Base-by-base conservation (phyloP, 2,888 invertebrate species). In the Bruchidius siliquastri region DNA sequence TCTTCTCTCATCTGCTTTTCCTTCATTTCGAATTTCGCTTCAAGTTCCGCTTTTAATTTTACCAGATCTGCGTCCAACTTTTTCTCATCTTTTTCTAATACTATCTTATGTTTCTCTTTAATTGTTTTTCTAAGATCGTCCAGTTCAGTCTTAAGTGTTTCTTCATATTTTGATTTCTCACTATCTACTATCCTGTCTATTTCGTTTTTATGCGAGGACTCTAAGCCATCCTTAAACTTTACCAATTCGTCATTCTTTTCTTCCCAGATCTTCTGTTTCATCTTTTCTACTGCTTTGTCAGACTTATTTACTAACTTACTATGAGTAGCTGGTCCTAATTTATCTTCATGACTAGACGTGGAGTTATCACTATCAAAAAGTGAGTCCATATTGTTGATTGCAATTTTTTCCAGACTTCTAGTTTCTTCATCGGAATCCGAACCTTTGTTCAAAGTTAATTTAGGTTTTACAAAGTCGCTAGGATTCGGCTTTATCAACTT, bases 381-480 rank as follows among this genome's bases (percentile, higher is more conserved):
- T 26, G 74, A 71, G 26, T 79, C 79, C 18, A 78, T 68, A 69
- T 78, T 78, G 72, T 81, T 77, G 20, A 81, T 77, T 22, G 77
- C 80, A 18, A 80, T 79, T 78, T 82, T 84, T 70, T 84, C 83
- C 32, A 83, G 75, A 73, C 83, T 83, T 76, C 81, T 83, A 84
- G 88, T 90, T 85, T 83, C 90, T 86, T 82, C 90, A 86, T 85
- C 90, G 83, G 87, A 81, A 75, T 87, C 87, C 0, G 86, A 84
- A 21, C 83, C 79, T 80, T 79, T 77, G 87, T 88, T 90, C 76
- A 89, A 88, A 77, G 90, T 90, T 0, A 90, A 82, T 77, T 89
- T 89, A 0, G 89, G 90, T 79, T 90, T 90, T 72, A 90, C 89
- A 78, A 90, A 91, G 78, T 90, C 90, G 0, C 86, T 87, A 0